phyloP scores from a whole-genome alignment of 2,797 vertebrate genomes.

The Anguilla obscura region DNA sequence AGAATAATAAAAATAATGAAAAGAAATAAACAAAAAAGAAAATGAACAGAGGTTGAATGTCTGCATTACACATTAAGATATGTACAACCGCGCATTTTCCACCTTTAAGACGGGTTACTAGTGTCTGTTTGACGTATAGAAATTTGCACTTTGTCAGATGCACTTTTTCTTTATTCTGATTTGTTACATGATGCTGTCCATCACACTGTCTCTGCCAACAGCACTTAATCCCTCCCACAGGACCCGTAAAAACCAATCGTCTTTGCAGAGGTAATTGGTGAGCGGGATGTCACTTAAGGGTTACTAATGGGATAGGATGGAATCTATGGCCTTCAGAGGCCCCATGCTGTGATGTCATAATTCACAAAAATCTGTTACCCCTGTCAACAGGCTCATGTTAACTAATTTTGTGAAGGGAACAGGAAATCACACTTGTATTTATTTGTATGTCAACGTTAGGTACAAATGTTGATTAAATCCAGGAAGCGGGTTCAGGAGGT shows the following conservation, averaged over 20 bases:
- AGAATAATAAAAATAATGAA: background rate
- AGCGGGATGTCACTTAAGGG: background rate
- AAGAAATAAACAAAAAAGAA: background rate
- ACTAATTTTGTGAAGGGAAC: background rate
- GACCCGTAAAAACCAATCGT: background rate
- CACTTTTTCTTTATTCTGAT: conserved; percentile 44
- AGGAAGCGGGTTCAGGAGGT: background rate
- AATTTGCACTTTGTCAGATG: conserved; percentile 21
- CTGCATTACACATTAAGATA: conserved; percentile 13
- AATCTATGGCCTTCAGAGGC: background rate
- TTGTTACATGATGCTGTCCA: conserved; percentile 51
- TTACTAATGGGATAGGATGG: background rate
- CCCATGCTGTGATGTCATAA: background rate
- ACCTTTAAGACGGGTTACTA: conserved; percentile 28
- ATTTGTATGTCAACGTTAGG: background rate
- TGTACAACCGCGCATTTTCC: conserved; percentile 35
- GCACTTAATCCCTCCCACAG: conserved; percentile 48
- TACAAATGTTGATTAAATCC: background rate
- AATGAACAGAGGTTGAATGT: background rate
- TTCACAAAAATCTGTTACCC: background rate
- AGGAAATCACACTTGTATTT: background rate
- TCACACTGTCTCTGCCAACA: conserved; percentile 49
- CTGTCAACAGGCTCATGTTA: background rate
- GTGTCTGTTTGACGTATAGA: conserved; percentile 31
- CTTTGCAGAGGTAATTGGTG: background rate